Base-by-base conservation (phyloP, 2,797 vertebrate genomes). In the Melanotaenia trifasciata region DNA sequence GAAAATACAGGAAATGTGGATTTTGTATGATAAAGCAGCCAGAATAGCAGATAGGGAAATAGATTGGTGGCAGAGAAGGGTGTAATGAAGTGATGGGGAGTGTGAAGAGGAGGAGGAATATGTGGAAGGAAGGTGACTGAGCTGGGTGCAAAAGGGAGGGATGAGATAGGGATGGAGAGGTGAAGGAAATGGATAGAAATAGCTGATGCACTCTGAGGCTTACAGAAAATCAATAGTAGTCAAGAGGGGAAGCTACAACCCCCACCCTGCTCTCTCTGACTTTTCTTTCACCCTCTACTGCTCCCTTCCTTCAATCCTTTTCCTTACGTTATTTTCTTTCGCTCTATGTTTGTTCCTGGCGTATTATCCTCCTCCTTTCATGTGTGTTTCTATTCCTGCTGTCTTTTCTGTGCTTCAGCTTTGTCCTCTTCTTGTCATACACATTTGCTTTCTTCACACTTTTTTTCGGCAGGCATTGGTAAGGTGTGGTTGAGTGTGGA, bases 151-250 rank as follows among this genome's bases (percentile, higher is more conserved):
- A 57, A 40, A 53, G 63, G 76, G 50, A 13, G 64, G 62, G 72
- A 65, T 60, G 73, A 70, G 83, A 73, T 71, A 67, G 74, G 84
- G 74, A 83, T 77, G 80, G 78, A 76, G 84, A 83, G 83, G 88
- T 89, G 89, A 86, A 90, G 91, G 92, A 93, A 94, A 94, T 93
- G 89, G 92, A 93, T 93, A 90, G 93, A 94, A 94, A 94, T 94
- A 93, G 92, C 93, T 93, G 92, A 94, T 94, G 94, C 92, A 92
- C 92, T 93, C 92, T 86, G 84, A 90, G 88, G 91, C 93, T 91
- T 91, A 84, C 89, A 93, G 92, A 92, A 94, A 95, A 95, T 95
- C 94, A 90, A 95, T 95, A 94, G 75, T 85, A 89, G 93, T 90
- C 88, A 90, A 93, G 90, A 93, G 86, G 90, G 87, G 86, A 92